Conservation (phyloP, 2,113 vertebrate species). For the Petrocephalus zakoni region DNA sequence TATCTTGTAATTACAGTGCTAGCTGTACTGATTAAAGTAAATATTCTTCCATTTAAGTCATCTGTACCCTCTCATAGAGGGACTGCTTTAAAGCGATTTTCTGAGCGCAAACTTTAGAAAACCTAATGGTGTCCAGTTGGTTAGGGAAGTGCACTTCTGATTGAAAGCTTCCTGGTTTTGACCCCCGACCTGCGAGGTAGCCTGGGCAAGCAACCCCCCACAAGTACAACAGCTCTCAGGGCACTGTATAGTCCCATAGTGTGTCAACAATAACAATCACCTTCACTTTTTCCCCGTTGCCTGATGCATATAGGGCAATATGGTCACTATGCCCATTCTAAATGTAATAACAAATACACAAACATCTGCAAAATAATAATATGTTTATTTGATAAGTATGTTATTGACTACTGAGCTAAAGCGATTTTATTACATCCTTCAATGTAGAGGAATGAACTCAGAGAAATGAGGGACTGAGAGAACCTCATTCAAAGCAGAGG, state of each 20-base stretch:
- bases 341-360: neutral
- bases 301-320: neutral
- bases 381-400: constrained; percentile 32
- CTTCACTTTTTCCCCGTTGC: neutral
- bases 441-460: constrained; percentile 19
- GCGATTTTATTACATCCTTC: constrained; percentile 35
- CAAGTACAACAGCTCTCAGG: too few relatives aligned
- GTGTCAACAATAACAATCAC: too few relatives aligned
- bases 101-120: neutral
- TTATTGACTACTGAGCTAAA: constrained; percentile 28
- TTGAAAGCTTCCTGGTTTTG: too few relatives aligned
- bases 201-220: too few relatives aligned
- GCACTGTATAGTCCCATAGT: too few relatives aligned
- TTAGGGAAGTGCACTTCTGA: too few relatives aligned
- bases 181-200: too few relatives aligned
- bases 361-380: neutral
- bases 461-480: constrained; percentile 18
- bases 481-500: constrained; percentile 20
- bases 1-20: neutral
- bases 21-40: neutral
- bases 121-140: neutral
- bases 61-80: neutral
- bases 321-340: neutral
- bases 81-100: neutral
- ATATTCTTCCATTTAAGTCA: neutral